Conservation (phyloP, 2,797 vertebrate genomes). For the Capromys pilorides region DNA sequence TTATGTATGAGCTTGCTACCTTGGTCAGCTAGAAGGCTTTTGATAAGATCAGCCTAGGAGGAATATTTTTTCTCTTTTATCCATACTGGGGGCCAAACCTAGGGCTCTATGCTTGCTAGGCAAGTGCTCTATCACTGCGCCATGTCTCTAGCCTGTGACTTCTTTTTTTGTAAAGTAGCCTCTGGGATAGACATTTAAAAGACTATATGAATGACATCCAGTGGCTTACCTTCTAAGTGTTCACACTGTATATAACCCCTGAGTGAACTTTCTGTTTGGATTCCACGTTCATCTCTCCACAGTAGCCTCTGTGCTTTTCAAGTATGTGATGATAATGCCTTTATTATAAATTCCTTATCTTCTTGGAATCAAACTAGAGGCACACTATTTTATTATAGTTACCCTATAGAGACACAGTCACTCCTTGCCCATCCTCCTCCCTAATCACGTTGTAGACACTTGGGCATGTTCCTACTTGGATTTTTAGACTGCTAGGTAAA, state of each 20-base stretch:
- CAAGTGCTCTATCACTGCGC: neutral
- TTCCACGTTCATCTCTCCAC: neutral
- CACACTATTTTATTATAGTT: neutral
- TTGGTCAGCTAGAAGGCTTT: neutral
- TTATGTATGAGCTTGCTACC: neutral
- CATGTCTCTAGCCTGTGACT: neutral
- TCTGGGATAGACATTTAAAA: constrained; percentile 40
- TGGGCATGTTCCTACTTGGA: neutral
- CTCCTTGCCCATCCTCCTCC: neutral
- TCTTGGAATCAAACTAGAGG: neutral
- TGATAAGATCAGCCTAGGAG: neutral
- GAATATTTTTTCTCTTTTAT: neutral
- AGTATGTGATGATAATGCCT: neutral
- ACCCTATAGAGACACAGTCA: neutral
- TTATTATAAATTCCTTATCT: neutral
- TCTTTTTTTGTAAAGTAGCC: neutral
- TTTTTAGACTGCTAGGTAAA: neutral
- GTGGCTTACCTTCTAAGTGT: neutral
- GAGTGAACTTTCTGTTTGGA: neutral
- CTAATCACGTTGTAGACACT: fast-evolving
- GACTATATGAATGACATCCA: neutral
- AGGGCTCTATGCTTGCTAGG: neutral
- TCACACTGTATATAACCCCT: neutral
- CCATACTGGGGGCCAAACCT: neutral
- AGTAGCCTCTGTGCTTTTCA: neutral